Conservation (phyloP, 2,888 invertebrate genomes). For the Tridacna crocea region DNA sequence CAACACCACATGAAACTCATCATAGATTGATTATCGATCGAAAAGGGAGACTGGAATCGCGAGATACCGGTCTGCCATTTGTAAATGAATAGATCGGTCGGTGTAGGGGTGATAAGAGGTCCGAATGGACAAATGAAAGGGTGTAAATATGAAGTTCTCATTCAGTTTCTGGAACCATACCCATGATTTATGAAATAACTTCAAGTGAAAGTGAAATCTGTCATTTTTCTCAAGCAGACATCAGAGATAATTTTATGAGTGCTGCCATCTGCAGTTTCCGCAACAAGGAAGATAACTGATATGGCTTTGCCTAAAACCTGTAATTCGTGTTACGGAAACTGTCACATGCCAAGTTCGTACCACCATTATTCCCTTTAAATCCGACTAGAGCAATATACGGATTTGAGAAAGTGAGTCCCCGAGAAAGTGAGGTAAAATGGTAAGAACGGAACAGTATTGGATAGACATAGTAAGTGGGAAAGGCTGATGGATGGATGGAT, state of each 20-base stretch:
- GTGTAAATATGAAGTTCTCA: background rate
- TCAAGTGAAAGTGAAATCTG: slow-evolving; percentile 32
- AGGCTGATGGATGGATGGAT: no score
- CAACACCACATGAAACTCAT: slow-evolving; percentile 8
- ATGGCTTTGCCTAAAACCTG: slow-evolving; percentile 5
- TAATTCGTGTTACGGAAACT: no score
- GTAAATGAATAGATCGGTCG: background rate
- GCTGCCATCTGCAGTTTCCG: slow-evolving; percentile 64
- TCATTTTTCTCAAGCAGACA: slow-evolving; percentile 54
- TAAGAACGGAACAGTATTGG: no score
- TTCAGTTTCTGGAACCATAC: slow-evolving; percentile 20
- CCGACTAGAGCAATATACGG: no score
- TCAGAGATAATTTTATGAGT: slow-evolving; percentile 53
- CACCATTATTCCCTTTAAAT: no score
- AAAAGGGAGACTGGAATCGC: slow-evolving; percentile 12
- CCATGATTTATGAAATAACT: slow-evolving; percentile 20
- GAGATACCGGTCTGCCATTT: background rate
- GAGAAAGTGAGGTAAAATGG: no score
- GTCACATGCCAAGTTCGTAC: no score
- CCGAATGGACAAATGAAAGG: background rate
- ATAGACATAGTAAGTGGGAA: no score
- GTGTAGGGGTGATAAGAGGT: background rate
- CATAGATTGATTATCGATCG: slow-evolving; percentile 19
- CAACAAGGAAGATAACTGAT: slow-evolving; percentile 44
- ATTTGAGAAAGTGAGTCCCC: no score